A percentile compares a stretch with the other conserved stretches of the same genome.
Conservation (phyloP, 2,888 invertebrate species). For the Tetranychus truncatus region DNA sequence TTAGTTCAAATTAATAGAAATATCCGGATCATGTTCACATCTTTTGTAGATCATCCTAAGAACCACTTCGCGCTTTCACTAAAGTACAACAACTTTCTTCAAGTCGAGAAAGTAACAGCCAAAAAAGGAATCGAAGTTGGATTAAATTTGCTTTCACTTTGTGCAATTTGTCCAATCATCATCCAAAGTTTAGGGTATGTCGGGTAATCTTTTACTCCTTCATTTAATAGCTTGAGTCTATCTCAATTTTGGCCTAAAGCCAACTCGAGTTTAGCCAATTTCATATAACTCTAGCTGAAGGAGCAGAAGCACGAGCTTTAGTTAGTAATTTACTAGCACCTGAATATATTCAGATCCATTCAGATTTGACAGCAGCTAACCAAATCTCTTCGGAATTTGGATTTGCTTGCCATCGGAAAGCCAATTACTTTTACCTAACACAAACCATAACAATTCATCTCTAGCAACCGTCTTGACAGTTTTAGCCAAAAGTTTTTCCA, state of each 20-base stretch:
- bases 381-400: constrained; percentile 99
- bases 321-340: constrained; percentile 74
- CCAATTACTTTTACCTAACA: constrained; percentile 99
- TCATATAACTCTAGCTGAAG: constrained; percentile 91
- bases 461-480: constrained; percentile 96
- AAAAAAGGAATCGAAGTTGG: too few species aligned
- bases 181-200: constrained; percentile 91
- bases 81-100: too few species aligned
- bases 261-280: constrained; percentile 95
- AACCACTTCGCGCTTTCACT: too few species aligned
- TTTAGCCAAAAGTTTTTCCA: constrained; percentile 70
- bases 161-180: constrained; percentile 94
- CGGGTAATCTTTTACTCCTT: constrained; percentile 68
- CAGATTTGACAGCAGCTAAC: constrained; percentile 96
- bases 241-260: constrained; percentile 65
- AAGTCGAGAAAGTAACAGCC: too few species aligned
- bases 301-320: constrained; percentile 82
- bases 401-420: constrained; percentile 84
- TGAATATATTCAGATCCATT: constrained; percentile 91
- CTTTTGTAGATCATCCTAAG: too few species aligned
- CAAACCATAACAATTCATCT: constrained; percentile 90
- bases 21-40: too few species aligned
- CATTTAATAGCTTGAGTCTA: constrained; percentile 60
- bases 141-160: constrained; percentile 40
- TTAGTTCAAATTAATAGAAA: too few species aligned